Evolutionary conservation across 1,140 invertebrate genomes (phyloP).

Genomic region (Vanessa tameamea): DNA sequence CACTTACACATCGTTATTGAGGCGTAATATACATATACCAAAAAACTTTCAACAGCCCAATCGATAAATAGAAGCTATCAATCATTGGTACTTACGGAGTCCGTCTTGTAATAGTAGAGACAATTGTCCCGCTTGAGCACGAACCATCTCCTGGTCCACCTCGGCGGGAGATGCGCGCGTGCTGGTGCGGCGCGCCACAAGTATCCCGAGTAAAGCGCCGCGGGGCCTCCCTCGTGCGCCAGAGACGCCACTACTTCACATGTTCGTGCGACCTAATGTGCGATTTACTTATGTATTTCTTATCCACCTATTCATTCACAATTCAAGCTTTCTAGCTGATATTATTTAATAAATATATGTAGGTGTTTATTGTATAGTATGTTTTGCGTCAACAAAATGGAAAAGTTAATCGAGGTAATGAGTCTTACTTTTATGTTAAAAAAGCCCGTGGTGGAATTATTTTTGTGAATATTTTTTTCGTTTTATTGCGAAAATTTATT

Average conservation of each 20-base stretch:
- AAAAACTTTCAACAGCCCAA: background rate
- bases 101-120: conserved; percentile 97
- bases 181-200: conserved; percentile 86
- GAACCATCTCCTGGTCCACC: conserved; percentile 96
- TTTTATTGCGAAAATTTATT: too few species aligned
- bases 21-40: background rate
- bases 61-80: background rate
- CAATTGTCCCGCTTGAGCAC: conserved; percentile 94
- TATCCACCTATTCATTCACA: too few species aligned
- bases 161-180: conserved; percentile 80
- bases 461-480: too few species aligned
- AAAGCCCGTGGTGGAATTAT: too few species aligned
- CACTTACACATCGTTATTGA: background rate
- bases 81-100: conserved; percentile 83
- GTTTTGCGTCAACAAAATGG: too few species aligned
- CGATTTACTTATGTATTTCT: too few species aligned
- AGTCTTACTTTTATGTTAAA: too few species aligned
- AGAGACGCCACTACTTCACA: conserved; percentile 88
- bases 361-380: too few species aligned
- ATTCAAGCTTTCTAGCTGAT: too few species aligned
- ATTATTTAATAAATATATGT: too few species aligned
- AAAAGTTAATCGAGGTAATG: too few species aligned
- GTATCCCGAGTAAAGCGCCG: conserved; percentile 88
- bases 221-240: conserved; percentile 82
- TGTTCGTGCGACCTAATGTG: conserved; percentile 87